These are phyloP conservation scores for Microcaecilia unicolor DNA, from an alignment of 2,797 vertebrate species.

Conservation along the genomic window DNA sequence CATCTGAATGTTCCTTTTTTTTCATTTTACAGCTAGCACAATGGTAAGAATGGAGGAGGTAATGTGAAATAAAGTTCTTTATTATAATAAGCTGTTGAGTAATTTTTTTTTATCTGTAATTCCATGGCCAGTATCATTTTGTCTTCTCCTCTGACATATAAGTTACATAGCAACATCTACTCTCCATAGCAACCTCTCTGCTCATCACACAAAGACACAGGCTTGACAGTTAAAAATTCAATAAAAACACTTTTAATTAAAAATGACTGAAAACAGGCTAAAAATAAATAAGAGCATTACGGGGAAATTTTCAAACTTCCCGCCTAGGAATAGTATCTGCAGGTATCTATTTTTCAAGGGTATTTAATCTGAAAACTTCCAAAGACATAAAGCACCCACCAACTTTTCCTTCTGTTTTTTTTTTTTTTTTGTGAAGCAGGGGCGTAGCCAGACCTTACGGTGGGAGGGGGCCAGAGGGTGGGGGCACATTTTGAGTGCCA, in stretches of 20 bases:
- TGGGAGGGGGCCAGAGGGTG: no score
- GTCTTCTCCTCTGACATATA: slow-evolving; percentile 16
- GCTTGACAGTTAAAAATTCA: slow-evolving; percentile 22
- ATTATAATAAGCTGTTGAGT: slow-evolving; percentile 26
- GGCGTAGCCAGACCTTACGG: no score
- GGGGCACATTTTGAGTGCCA: no score
- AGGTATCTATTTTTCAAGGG: no score
- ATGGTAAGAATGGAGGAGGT: slow-evolving; percentile 18
- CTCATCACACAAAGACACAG: slow-evolving; percentile 9
- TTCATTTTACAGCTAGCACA: slow-evolving; percentile 19
- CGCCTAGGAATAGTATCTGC: no score
- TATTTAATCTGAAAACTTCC: no score
- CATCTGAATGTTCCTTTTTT: slow-evolving; percentile 13
- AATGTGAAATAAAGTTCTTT: slow-evolving; percentile 11
- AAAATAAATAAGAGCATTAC: background rate
- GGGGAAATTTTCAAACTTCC: background rate
- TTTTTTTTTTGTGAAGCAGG: no score
- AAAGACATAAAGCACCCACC: no score
- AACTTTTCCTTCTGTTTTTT: no score
- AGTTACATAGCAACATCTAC: slow-evolving; percentile 19
- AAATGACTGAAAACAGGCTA: slow-evolving; percentile 15
- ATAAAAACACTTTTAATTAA: no score
- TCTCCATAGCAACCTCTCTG: slow-evolving; percentile 18
- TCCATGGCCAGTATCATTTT: slow-evolving; percentile 32
- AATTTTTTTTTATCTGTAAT: slow-evolving; percentile 11